These are phyloP conservation scores for Proisotoma minuta DNA, from an alignment of 2,888 invertebrate species.

Conservation along the genomic window DNA sequence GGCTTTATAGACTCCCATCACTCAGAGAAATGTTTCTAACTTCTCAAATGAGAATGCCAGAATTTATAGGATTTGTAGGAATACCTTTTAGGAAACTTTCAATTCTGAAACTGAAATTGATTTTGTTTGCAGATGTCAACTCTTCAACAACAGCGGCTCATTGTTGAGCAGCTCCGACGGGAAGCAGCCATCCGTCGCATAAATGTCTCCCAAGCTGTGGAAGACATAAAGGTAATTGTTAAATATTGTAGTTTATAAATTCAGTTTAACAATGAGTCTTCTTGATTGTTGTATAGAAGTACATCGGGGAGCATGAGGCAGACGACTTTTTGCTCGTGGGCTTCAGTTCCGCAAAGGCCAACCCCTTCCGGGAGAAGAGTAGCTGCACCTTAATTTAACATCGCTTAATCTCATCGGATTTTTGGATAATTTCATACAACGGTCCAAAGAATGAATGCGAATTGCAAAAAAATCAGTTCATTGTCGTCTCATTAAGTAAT, in stretches of 20 bases:
- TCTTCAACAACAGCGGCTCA: conserved; percentile 86
- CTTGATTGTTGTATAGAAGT: conserved; percentile 56
- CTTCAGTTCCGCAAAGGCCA: conserved; percentile 88
- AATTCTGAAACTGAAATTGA: not conserved
- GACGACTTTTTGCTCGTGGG: conserved; percentile 90
- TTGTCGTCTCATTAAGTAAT: no score
- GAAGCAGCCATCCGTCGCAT: conserved; percentile 84
- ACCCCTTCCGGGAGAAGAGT: conserved; percentile 91
- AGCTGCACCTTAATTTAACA: conserved; percentile 74
- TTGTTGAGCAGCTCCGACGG: conserved; percentile 86
- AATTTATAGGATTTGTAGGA: conserved; percentile 44
- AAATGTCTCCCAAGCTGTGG: conserved; percentile 82
- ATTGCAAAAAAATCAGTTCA: not conserved
- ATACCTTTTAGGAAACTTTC: not conserved
- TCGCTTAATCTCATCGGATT: not conserved
- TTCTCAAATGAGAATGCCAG: conserved; percentile 41
- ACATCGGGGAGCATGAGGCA: conserved; percentile 81
- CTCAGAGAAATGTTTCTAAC: conserved; percentile 45
- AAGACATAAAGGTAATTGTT: conserved; percentile 74
- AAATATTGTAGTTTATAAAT: no score
- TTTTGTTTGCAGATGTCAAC: conserved; percentile 65
- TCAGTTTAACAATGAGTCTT: conserved; percentile 8
- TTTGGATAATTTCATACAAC: conserved; percentile 2
- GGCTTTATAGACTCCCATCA: conserved; percentile 33
- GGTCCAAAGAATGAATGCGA: not conserved